A percentile compares a stretch with the other conserved stretches of the same genome.
phyloP scores from a whole-genome alignment of 2,113 vertebrate species.

The Sorex araneus region DNA sequence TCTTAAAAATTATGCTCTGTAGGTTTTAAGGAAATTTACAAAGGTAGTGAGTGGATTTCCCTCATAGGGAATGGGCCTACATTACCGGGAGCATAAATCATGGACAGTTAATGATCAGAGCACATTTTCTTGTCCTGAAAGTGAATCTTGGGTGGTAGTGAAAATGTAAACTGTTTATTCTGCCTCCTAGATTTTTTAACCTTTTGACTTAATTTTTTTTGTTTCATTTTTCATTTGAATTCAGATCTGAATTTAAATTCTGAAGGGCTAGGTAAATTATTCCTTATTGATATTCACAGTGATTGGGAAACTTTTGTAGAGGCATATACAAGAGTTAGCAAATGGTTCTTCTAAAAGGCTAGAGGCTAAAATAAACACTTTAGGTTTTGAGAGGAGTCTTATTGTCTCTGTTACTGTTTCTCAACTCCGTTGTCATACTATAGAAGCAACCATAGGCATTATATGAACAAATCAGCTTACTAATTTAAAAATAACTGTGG shows the following conservation, averaged over 20 bases:
- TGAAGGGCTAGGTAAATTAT: not conserved
- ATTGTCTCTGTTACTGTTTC: not conserved
- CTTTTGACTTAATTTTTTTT: not conserved
- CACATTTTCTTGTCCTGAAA: not conserved
- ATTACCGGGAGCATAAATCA: not conserved
- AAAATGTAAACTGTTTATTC: constrained; percentile 2
- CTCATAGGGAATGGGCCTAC: not conserved
- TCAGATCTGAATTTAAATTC: too few species aligned
- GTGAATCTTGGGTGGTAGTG: not conserved
- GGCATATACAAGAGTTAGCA: not conserved
- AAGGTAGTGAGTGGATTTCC: not conserved
- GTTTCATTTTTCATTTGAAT: too few species aligned
- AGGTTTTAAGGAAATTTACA: not conserved
- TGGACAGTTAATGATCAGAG: not conserved
- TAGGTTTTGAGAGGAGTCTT: not conserved
- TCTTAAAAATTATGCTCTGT: not conserved
- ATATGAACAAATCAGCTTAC: not conserved
- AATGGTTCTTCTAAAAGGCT: not conserved
- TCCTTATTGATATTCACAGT: not conserved
- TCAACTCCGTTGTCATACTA: not conserved
- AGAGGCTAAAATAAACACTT: constrained; percentile 20
- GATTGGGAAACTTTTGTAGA: not conserved
- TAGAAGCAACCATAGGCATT: not conserved
- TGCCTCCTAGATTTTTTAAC: not conserved
- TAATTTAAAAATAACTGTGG: not conserved